Evolutionary conservation across 2,888 invertebrate species (phyloP).

Genomic region (Cloeon dipterum): DNA sequence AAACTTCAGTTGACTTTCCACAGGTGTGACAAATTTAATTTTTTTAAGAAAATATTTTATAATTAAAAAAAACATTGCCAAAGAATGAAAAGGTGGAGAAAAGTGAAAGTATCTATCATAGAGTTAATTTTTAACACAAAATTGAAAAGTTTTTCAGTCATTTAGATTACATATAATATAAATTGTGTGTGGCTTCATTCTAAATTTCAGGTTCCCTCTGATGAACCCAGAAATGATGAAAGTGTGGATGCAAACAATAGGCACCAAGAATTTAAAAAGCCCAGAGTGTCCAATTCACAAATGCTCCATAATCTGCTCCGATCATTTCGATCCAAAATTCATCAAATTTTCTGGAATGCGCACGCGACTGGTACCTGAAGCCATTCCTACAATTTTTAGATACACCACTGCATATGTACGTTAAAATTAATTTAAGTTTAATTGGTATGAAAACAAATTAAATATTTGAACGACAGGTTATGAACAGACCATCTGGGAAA

Average conservation of each 20-base stretch:
- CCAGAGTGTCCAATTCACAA: not conserved
- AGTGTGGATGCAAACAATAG: not conserved
- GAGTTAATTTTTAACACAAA: not conserved
- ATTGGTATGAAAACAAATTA: too few relatives aligned
- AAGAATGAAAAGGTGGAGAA: too few relatives aligned
- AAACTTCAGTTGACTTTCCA: not conserved
- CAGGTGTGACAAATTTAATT: not conserved
- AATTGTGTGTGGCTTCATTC: too few relatives aligned
- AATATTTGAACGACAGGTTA: too few relatives aligned
- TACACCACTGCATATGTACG: too few relatives aligned
- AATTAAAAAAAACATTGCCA: too few relatives aligned
- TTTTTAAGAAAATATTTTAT: too few relatives aligned
- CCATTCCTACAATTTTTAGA: not conserved
- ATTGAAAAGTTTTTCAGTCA: too few relatives aligned
- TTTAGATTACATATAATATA: too few relatives aligned
- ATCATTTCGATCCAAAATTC: not conserved
- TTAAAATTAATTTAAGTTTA: too few relatives aligned
- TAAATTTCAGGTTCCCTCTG: not conserved
- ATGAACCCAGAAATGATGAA: not conserved
- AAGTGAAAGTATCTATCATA: not conserved
- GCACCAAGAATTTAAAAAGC: not conserved
- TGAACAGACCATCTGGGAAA: too few relatives aligned
- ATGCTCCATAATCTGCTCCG: not conserved
- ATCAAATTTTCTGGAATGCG: not conserved
- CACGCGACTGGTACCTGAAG: not conserved